Evolutionary conservation across 2,888 invertebrate species (phyloP), one percentile per base, ranked within the genome.

Genomic region (Autographa pulchrina): DNA sequence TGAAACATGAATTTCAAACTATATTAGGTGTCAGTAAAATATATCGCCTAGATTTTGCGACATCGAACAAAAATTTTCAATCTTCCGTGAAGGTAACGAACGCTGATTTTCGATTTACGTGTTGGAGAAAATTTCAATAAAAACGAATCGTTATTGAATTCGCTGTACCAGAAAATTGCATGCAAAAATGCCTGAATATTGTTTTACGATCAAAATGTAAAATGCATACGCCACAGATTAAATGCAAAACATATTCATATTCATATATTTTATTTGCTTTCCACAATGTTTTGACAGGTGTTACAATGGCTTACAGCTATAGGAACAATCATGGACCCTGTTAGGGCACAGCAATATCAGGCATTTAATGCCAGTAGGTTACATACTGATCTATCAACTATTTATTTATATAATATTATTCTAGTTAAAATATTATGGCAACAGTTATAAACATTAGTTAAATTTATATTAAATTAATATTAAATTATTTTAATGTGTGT

Each of bases 91-190:
- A 68, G 59, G 67, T 80, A 80, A 68, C 72, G 76, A 65, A 71
- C 77, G 77, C 43, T 48, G 60, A 60, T 63, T 67, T 80, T 80
- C 76, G 68, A 77, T 77, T 80, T 66, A 52, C 61, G 72, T 68
- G 79, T 73, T 48, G n/a, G 8, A 56, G 59, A 48, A 62, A 67
- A 54, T 75, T 62, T 32, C 64, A 77, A 75, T 62, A 48, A 70
- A 68, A 59, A 74, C 75, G 73, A 74, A 74, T 68, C 62, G 48
- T 20, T 14, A 58, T 38, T 70, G 65, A 70, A 66, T 64, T 70
- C 68, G 35, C 63, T 75, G 78, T 70, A 31, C 64, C 54, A 63
- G 38, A 62, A 64, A 65, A 75, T 65, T 59, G 70, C 56, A 31
- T 52, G 63, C 25, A 14, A 41, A 61, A 61, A 60, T 56, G 54